Evolutionary conservation across 1,140 invertebrate species (phyloP).

Genomic region (Lasioglossum baleicum): DNA sequence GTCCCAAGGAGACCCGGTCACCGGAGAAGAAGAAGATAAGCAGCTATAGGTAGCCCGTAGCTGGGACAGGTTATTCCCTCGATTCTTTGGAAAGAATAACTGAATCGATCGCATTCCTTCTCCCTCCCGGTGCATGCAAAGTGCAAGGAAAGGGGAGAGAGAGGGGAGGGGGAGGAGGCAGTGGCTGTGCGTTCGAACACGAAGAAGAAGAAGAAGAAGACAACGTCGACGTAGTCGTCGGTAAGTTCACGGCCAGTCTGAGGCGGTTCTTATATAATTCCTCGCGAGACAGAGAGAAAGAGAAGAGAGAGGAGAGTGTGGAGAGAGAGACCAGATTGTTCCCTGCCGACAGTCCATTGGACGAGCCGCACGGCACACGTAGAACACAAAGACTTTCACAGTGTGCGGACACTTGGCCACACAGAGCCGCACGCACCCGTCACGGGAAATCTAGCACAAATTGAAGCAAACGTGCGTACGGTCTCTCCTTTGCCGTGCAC

Average conservation of each 20-base stretch:
- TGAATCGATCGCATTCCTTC: conserved; percentile 48
- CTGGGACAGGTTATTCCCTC: conserved; percentile 16
- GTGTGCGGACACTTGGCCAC: not conserved
- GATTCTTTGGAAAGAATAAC: conserved; percentile 39
- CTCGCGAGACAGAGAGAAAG: conserved; percentile 23
- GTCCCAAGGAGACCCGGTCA: not conserved
- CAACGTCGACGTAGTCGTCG: conserved; percentile 53
- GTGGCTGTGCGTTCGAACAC: conserved; percentile 56
- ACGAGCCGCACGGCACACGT: conserved; percentile 63
- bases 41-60: too few relatives aligned
- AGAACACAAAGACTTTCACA: conserved; percentile 37
- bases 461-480: not conserved
- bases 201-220: conserved; percentile 20
- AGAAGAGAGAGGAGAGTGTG: conserved; percentile 20
- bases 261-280: conserved; percentile 74
- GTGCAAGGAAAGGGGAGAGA: conserved; percentile 43
- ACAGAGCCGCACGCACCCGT: not conserved
- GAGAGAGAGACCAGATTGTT: conserved; percentile 29
- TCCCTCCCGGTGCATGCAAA: conserved; percentile 56
- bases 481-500: not conserved
- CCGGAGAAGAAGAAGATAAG: conserved; percentile 1
- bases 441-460: conserved; percentile 5
- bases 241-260: conserved; percentile 80
- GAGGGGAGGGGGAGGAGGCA: not conserved
- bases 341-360: conserved; percentile 7